Evolutionary conservation across 35 echinoderm and acorn worm species (phyloP).

Genomic region (Ophiothrix spiculata): DNA sequence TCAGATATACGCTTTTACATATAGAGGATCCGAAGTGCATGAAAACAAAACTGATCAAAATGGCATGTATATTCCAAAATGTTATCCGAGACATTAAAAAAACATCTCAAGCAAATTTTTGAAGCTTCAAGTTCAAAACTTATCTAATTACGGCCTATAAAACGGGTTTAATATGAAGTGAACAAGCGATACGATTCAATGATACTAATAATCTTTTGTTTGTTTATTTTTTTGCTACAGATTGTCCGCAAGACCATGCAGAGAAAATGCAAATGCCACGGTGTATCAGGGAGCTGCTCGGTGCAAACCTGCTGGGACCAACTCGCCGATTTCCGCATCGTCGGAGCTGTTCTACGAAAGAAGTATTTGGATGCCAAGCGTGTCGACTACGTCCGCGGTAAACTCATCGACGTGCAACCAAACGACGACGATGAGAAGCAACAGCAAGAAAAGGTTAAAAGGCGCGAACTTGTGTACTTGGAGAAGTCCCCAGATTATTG

Average conservation of each 20-base stretch:
- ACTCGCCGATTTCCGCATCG: conserved; percentile 58
- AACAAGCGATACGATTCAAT: neutral
- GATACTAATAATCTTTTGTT: neutral
- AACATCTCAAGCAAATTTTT: neutral
- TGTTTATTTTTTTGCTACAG: conserved; percentile 42
- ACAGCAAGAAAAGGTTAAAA: neutral
- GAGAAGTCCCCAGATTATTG: conserved; percentile 88
- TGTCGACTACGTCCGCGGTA: conserved; percentile 75
- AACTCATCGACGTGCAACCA: conserved; percentile 21
- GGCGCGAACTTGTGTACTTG: conserved; percentile 68
- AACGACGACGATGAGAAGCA: conserved; percentile 33
- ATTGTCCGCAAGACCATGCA: conserved; percentile 80
- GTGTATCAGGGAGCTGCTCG: conserved; percentile 90
- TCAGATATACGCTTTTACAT: neutral
- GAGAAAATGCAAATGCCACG: conserved; percentile 81
- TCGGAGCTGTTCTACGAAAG: conserved; percentile 58
- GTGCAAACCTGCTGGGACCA: conserved; percentile 94
- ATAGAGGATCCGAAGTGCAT: neutral
- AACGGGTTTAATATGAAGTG: neutral
- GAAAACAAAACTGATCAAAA: neutral
- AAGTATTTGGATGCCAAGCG: conserved; percentile 62
- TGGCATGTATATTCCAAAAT: neutral
- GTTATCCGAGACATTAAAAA: neutral
- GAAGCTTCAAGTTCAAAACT: neutral
- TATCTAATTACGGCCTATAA: neutral